Base-by-base conservation (phyloP, 2,888 invertebrate species). In the Leucophenga montana region DNA sequence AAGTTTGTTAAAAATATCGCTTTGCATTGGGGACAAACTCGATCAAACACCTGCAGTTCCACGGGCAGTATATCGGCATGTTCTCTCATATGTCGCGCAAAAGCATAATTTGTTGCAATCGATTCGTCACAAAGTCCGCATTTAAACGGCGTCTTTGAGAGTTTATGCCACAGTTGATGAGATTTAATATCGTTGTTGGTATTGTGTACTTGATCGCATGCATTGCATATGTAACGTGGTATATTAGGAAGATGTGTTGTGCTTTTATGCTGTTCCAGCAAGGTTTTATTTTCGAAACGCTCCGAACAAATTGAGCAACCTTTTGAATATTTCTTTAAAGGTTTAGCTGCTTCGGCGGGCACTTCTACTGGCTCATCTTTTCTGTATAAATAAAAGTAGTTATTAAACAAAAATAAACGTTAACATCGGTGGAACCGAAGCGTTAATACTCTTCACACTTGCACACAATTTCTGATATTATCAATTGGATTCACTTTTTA, bases 121-220 rank as follows among this genome's bases (percentile, higher is more conserved):
- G 69, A 73, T 1, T 83, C 83, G 0, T 82, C 75, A 77, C 91
- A 91, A 3, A 87, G 78, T 0, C 85, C 83, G 73, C 91, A 91
- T 65, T 79, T 78, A 79, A 90, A 91, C 0, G 90, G 89, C 0
- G 87, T 85, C 39, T 84, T 85, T 0, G 86, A 85, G 4, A 79
- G 75, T 33, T 80, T 82, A 78, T 91, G 91, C 81, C 85, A 85
- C 22, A 84, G 77, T 75, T 91, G 91, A 73, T 91, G 91, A 0
- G 85, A 74, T 5, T 82, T 77, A 0, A 89, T 86, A 50, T 89
- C 90, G 6, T 88, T 89, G 0, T 72, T 39, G 0, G 85, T 85
- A 0, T 73, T 20, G 73, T 91, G 90, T 82, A 89, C 90, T 39
- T 88, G 85, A 16, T 89, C 86, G 72, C 91, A 91, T 0, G 90